These are phyloP conservation scores for Bryconaethiops microstoma DNA, from an alignment of 2,797 vertebrate species.

Conservation along the genomic window DNA sequence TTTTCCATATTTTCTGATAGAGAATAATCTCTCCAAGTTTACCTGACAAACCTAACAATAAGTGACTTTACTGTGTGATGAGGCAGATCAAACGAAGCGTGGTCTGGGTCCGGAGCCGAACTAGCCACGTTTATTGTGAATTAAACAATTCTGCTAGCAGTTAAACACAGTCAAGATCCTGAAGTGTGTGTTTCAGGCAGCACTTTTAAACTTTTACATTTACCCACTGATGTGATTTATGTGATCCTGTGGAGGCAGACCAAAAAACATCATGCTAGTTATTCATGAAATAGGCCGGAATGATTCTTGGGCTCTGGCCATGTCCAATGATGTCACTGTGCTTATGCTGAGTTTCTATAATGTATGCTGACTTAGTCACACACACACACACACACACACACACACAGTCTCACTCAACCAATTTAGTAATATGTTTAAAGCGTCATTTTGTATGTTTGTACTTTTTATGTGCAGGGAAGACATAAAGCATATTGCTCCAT, in stretches of 20 bases:
- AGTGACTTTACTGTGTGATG: neutral
- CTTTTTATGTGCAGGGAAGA: constrained; percentile 17
- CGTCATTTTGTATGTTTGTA: constrained; percentile 11
- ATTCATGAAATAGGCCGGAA: constrained; percentile 54
- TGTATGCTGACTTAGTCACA: constrained; percentile 62
- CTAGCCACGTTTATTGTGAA: neutral
- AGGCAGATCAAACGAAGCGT: neutral
- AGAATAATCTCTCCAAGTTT: no score
- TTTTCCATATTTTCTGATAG: no score
- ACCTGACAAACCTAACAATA: no score
- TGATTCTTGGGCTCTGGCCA: constrained; percentile 58
- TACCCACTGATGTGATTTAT: constrained; percentile 47
- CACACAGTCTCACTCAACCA: constrained; percentile 19
- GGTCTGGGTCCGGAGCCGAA: neutral
- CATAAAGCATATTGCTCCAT: neutral
- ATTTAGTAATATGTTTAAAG: constrained; percentile 49
- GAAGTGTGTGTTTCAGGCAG: constrained; percentile 23
- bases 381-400: constrained; percentile 33
- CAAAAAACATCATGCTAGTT: constrained; percentile 47
- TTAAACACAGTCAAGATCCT: constrained; percentile 27
- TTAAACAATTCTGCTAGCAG: constrained; percentile 36
- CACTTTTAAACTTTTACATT: constrained; percentile 28
- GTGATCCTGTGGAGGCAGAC: constrained; percentile 40
- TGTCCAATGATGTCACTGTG: constrained; percentile 62
- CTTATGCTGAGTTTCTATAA: constrained; percentile 61